Evolutionary conservation across 2,888 invertebrate genomes (phyloP).

Genomic region (Drosophila helvetica): DNA sequence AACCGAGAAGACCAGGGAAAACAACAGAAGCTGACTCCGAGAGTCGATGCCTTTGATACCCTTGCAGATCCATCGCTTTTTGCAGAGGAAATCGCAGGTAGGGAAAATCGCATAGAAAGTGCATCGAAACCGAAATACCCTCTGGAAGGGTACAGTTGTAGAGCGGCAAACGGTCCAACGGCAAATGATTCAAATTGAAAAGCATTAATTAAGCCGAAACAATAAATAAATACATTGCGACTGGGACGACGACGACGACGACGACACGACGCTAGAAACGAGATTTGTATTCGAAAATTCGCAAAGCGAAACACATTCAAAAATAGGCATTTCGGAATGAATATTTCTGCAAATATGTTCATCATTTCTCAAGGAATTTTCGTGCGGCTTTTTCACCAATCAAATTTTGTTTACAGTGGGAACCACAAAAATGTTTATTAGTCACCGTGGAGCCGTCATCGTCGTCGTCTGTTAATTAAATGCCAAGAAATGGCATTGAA

Average conservation of each 20-base stretch:
- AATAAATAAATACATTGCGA: constrained; percentile 55
- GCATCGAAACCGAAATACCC: neutral
- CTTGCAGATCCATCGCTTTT: neutral
- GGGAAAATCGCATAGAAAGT: too few relatives aligned
- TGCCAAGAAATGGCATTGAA: constrained; percentile 3
- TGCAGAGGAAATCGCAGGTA: too few relatives aligned
- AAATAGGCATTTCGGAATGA: constrained; percentile 24
- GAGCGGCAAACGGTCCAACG: neutral
- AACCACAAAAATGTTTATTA: constrained; percentile 37
- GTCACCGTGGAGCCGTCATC: constrained; percentile 30
- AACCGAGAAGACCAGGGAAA: constrained; percentile 10
- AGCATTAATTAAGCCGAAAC: constrained; percentile 66
- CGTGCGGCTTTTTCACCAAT: neutral
- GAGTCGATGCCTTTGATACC: neutral
- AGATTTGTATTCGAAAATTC: constrained; percentile 16
- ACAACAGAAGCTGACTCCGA: neutral
- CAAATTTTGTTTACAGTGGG: constrained; percentile 13
- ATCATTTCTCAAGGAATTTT: constrained; percentile 7
- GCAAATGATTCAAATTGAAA: constrained; percentile 43
- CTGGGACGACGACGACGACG: too few relatives aligned
- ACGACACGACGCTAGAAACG: constrained; percentile 31
- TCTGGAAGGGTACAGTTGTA: constrained; percentile 3
- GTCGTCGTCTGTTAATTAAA: constrained; percentile 51
- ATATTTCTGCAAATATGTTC: constrained; percentile 1
- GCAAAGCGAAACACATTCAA: constrained; percentile 8